Base-by-base conservation (phyloP, 2,797 vertebrate genomes). In the Percopsis omiscomaycus region DNA sequence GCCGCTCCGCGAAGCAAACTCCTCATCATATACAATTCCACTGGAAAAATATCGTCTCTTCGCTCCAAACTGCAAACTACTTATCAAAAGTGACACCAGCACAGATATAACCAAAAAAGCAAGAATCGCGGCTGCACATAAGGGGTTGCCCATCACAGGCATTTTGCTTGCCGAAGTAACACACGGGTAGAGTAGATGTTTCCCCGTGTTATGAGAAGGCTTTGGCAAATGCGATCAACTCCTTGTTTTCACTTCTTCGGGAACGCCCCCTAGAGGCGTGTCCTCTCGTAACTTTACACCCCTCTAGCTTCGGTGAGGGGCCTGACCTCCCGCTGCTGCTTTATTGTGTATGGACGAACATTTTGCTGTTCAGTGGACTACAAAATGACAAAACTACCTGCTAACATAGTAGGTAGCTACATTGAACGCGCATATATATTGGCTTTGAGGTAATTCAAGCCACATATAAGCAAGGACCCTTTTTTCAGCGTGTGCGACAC, bases 231-330 rank as follows among this genome's bases (percentile, higher is more conserved):
- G 66, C 8, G 75, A 69, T 76, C 79, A 16, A 72, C 76, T 83
- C 69, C 82, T 75, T 50, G 81, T 80, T 79, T 84, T 78, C 84
- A 74, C 81, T 85, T 84, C 75, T 81, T 63, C 37, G 78, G 87
- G 64, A 81, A 89, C 90, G 89, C 90, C 91, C 88, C 78, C 79
- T 76, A 57, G 88, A 85, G 89, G 90, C 86, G 89, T 89, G 85
- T 89, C 86, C 84, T 87, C 79, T 63, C 57, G 87, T 84, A 88
- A 90, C 83, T 79, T 81, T 80, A 90, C 87, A 89, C 88, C 83
- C 80, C 50, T 68, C 14, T 9, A 8, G 37, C 30, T 37, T 55
- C 15, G 3, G 14, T 9, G 8, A 42, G 37, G 14, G 9, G 55
- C 55, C 55, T 57, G n/a, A 46, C 44, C 57, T 14, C 46, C 45